phyloP scores from a whole-genome alignment of 2,113 vertebrate genomes.

The Ammodytes marinus region DNA sequence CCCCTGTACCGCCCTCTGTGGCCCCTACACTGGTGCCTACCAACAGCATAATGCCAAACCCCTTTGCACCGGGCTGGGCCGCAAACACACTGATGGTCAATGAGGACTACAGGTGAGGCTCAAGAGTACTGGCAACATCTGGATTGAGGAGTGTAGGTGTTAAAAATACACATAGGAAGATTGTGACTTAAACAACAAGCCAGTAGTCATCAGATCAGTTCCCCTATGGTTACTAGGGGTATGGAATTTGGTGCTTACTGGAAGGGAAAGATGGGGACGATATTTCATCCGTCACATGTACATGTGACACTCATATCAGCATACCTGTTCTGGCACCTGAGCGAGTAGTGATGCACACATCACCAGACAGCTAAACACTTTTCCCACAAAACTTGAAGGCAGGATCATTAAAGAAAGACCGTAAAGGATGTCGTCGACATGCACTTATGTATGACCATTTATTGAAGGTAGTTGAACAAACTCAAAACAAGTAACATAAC shows the following conservation, averaged over 20 bases:
- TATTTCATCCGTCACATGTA: neutral
- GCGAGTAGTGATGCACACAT: too few relatives aligned
- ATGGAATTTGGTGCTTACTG: neutral
- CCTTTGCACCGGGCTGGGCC: constrained; percentile 87
- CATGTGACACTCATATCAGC: neutral
- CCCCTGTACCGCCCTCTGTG: constrained; percentile 85
- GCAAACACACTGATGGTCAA: constrained; percentile 86
- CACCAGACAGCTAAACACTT: too few relatives aligned
- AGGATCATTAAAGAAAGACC: too few relatives aligned
- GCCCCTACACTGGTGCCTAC: constrained; percentile 78
- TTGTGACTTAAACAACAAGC: too few relatives aligned
- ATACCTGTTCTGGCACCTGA: too few relatives aligned
- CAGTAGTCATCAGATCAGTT: neutral
- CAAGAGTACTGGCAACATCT: too few relatives aligned
- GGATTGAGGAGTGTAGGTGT: neutral
- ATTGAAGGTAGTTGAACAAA: too few relatives aligned
- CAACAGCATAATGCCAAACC: constrained; percentile 74
- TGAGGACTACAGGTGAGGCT: constrained; percentile 86
- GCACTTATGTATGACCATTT: too few relatives aligned
- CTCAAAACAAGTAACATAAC: too few relatives aligned
- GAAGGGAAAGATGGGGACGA: neutral
- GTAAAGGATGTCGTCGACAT: too few relatives aligned
- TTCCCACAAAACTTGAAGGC: too few relatives aligned
- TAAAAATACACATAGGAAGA: neutral
- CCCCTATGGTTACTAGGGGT: neutral